Evolutionary conservation across 1,140 invertebrate species (phyloP).

Genomic region (Neodiprion fabricii): DNA sequence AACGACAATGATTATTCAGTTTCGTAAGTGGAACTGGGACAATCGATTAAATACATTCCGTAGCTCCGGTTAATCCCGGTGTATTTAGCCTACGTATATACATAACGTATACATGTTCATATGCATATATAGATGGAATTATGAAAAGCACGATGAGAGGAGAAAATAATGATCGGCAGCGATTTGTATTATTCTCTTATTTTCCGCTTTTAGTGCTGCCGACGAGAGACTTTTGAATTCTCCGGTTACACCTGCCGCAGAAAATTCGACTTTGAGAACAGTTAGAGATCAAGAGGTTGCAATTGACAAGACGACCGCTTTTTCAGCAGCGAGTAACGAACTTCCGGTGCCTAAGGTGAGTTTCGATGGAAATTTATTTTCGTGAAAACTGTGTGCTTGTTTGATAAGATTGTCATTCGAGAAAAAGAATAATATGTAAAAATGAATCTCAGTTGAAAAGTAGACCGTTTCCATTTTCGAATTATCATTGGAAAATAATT

Average conservation of each 20-base stretch:
- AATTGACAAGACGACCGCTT: not conserved
- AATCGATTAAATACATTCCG: conserved; percentile 2
- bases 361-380: not conserved
- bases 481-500: too few relatives aligned
- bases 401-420: too few relatives aligned
- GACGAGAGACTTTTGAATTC: not conserved
- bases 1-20: not conserved
- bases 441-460: not conserved
- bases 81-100: too few relatives aligned
- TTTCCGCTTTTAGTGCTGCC: not conserved
- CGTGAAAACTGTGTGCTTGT: too few relatives aligned
- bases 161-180: not conserved
- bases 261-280: not conserved
- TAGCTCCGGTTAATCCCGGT: not conserved
- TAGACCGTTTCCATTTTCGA: not conserved
- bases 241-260: not conserved
- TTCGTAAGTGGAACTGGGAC: conserved; percentile 4
- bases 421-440: too few relatives aligned
- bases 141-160: too few relatives aligned
- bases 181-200: not conserved
- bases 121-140: too few relatives aligned
- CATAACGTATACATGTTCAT: too few relatives aligned
- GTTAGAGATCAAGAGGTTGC: not conserved
- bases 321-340: not conserved
- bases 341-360: not conserved